phyloP scores from a whole-genome alignment of 2,797 vertebrate species.

The Macrochelys suwanniensis region DNA sequence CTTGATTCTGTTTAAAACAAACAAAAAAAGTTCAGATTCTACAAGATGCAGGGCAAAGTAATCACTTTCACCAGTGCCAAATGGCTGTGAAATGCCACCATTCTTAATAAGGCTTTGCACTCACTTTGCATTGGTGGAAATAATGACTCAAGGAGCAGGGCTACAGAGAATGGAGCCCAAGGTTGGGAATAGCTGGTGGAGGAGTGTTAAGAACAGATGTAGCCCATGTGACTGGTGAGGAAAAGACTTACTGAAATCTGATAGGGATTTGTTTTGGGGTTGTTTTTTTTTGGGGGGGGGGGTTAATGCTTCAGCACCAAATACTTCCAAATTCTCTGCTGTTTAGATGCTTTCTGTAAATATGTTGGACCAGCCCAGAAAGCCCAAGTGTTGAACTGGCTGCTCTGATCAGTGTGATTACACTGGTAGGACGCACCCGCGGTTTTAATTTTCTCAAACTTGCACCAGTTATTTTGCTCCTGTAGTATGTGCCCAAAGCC shows the following conservation, averaged over 20 bases:
- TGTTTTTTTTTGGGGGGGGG: background rate
- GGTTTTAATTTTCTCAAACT: background rate
- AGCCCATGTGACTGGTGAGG: background rate
- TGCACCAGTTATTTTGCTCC: background rate
- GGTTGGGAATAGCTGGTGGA: background rate
- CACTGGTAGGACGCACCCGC: background rate
- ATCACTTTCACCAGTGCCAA: background rate
- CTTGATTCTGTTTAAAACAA: background rate
- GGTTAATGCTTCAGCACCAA: background rate
- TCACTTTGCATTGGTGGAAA: accelerated
- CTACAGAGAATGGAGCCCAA: background rate
- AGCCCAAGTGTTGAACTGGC: accelerated
- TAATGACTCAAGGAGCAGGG: background rate
- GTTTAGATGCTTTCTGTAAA: background rate
- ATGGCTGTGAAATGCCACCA: background rate
- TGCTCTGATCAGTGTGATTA: background rate
- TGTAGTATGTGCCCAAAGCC: background rate
- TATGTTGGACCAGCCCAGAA: accelerated
- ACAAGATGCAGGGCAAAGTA: background rate
- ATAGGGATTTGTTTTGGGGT: background rate
- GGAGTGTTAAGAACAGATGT: background rate
- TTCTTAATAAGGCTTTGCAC: background rate
- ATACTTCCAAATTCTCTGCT: background rate
- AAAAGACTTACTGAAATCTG: accelerated
- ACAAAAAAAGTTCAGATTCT: background rate